These are phyloP conservation scores for Tolmerus cingulatus DNA, from an alignment of 2,888 invertebrate genomes.

Conservation along the genomic window DNA sequence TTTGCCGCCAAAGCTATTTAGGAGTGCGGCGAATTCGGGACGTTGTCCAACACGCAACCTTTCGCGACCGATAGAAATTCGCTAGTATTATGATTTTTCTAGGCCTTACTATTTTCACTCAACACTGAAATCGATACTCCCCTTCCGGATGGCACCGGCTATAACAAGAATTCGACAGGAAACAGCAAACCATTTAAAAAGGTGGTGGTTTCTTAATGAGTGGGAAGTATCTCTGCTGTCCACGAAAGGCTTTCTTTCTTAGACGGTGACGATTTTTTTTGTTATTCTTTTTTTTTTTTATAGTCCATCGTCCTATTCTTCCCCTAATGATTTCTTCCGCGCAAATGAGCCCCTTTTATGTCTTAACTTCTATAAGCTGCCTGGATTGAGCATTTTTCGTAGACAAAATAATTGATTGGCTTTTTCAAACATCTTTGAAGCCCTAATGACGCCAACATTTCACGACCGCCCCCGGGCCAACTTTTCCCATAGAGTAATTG, in stretches of 20 bases:
- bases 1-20: slow-evolving; percentile 2
- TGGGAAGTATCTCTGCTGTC: slow-evolving; percentile 23
- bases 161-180: slow-evolving; percentile 38
- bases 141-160: slow-evolving; percentile 18
- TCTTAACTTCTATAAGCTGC: slow-evolving; percentile 7
- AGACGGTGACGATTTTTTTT: neutral
- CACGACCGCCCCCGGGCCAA: neutral
- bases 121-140: slow-evolving; percentile 32
- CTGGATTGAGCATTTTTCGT: neutral
- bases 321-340: slow-evolving; percentile 34
- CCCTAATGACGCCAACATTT: neutral
- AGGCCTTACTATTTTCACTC: slow-evolving; percentile 21
- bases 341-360: slow-evolving; percentile 10
- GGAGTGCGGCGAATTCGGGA: neutral
- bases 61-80: neutral
- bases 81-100: neutral
- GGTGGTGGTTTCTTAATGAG: slow-evolving; percentile 3
- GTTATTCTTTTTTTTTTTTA: too few relatives aligned
- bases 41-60: neutral
- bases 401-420: neutral
- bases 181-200: slow-evolving; percentile 36
- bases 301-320: slow-evolving; percentile 25
- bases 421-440: neutral
- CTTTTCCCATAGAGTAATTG: neutral
- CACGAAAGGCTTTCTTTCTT: neutral